A percentile compares a stretch with the other conserved stretches of the same genome.
Conservation (phyloP, 2,113 vertebrate species). For the Motacilla tschutschensis region DNA sequence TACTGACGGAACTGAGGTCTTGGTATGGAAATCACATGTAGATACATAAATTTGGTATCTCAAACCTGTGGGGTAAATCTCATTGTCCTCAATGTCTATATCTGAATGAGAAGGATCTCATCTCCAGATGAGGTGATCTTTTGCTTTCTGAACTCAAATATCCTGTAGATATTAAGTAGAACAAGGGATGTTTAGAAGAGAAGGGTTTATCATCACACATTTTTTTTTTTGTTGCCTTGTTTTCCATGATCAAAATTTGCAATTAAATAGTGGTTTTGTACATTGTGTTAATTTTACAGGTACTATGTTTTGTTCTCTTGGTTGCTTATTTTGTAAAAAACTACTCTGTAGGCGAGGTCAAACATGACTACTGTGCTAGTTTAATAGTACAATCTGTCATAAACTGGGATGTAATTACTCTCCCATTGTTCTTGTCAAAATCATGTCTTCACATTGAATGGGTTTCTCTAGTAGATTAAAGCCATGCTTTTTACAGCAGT, state of each 20-base stretch:
- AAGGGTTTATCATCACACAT: not conserved
- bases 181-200: not conserved
- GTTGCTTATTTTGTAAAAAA: not conserved
- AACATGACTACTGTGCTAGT: not conserved
- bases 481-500: not conserved
- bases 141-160: not conserved
- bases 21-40: not conserved
- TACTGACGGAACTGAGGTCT: not conserved
- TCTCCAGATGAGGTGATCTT: not conserved
- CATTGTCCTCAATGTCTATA: not conserved
- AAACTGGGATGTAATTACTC: not conserved
- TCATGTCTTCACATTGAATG: not conserved
- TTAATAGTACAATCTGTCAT: not conserved
- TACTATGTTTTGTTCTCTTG: not conserved
- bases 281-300: not conserved
- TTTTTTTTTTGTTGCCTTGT: not conserved
- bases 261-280: not conserved
- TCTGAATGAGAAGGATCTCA: not conserved
- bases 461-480: not conserved
- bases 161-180: not conserved
- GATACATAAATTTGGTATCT: not conserved
- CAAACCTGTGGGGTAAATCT: not conserved
- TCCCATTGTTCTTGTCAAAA: constrained; percentile 2
- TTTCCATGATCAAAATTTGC: not conserved
- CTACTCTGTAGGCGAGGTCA: not conserved